Conservation (phyloP, 2,888 invertebrate genomes). For the Hyposoter dolosus region DNA sequence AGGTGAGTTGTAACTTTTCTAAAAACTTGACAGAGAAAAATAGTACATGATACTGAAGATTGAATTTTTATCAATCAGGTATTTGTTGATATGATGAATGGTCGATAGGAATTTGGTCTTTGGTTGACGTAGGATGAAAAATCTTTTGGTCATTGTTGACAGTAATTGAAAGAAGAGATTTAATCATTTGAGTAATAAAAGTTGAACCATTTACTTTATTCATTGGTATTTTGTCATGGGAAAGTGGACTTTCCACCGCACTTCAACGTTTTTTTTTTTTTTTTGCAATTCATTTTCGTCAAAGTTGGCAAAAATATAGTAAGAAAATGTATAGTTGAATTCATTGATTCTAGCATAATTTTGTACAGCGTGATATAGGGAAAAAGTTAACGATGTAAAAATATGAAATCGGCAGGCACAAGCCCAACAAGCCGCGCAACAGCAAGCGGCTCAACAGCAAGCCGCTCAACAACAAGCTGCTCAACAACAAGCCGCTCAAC, state of each 20-base stretch:
- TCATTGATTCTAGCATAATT: not conserved
- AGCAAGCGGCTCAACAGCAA: constrained; percentile 56
- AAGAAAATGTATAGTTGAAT: not conserved
- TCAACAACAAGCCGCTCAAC: constrained; percentile 45
- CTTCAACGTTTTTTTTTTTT: too few relatives aligned
- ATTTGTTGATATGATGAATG: too few relatives aligned
- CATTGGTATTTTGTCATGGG: not conserved
- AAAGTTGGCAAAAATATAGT: too few relatives aligned
- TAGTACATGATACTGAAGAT: not conserved
- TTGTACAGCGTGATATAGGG: not conserved
- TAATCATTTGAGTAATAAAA: not conserved
- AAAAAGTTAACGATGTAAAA: not conserved
- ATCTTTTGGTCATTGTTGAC: not conserved
- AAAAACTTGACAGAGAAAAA: not conserved
- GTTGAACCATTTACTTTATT: not conserved
- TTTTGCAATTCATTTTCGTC: too few relatives aligned
- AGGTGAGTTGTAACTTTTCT: constrained; percentile 9
- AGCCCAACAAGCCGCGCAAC: constrained; percentile 55
- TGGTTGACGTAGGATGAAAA: not conserved
- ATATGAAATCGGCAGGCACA: constrained; percentile 9
- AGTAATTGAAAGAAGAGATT: not conserved
- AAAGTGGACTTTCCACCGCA: too few relatives aligned
- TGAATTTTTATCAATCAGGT: not conserved
- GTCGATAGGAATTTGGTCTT: not conserved
- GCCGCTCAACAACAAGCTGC: constrained; percentile 63